Evolutionary conservation across 2,888 invertebrate species (phyloP), one percentile per base, ranked within the genome.

Genomic region (Eumacrocentrus americanus): DNA sequence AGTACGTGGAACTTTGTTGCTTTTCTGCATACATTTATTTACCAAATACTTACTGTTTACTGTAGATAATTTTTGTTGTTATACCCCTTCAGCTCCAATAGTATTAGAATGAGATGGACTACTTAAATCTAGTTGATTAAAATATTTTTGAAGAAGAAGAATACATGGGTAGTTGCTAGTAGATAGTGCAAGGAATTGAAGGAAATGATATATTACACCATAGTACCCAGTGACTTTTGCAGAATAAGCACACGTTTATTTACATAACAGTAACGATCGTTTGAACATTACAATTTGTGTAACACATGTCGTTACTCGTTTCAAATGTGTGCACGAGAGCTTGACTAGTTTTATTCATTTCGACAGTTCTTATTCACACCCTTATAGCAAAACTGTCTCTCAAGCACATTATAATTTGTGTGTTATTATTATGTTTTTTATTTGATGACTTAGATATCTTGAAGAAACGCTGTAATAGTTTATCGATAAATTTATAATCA

Each of bases 241-340:
- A 76, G 73, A 79, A 73, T 74, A 79, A 78, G 77, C 78, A 78
- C 74, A 78, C 72, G 62, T 79, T 79, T 79, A 79, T 79, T 79
- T 79, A 79, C 77, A 79, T 71, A 73, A 68, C 70, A 72, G 67
- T 72, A 73, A 70, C 73, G 70, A 58, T 56, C 60, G 46, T 62
- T 60, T 63, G 57, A 62, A 35, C 40, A 62, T 52, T 50, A 51
- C 60, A 63, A 50, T 29, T 42, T 53, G 40, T 42, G 38, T 53
- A 37, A 37, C 29, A 29, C 29, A 29, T 23, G n/a, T 42, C 18
- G 11, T 42, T 53, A 25, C 42, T 23, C 12, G 11, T 29, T 29
- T 40, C 14, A 42, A 23, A 25, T 53, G 14, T 40, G 25, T 25
- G 42, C n/a, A 6, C 40, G 40, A 4, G 29, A 23, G 22, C 22